Conservation (phyloP, 2,888 invertebrate species). For the Rhingia rostrata region DNA sequence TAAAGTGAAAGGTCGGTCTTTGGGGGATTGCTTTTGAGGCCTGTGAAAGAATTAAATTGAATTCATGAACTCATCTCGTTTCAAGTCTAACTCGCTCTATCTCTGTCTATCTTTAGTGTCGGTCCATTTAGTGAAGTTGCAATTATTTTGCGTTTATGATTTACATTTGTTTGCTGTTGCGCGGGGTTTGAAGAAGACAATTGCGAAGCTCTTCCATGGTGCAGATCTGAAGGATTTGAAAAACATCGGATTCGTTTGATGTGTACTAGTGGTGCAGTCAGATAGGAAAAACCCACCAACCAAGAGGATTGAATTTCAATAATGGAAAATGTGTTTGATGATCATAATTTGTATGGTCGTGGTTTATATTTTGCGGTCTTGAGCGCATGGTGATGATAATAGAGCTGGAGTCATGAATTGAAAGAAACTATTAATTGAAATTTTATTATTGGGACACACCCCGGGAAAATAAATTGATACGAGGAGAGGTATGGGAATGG, state of each 20-base stretch:
- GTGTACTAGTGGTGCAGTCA: slow-evolving; percentile 11
- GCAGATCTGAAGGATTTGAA: slow-evolving; percentile 1
- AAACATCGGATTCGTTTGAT: slow-evolving; percentile 39
- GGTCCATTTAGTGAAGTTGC: slow-evolving; percentile 53
- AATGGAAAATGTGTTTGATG: slow-evolving; percentile 54
- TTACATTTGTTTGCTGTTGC: slow-evolving; percentile 32
- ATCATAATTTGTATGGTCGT: slow-evolving; percentile 48
- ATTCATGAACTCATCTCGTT: slow-evolving; percentile 60
- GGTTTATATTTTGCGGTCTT: slow-evolving; percentile 43
- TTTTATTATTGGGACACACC: slow-evolving; percentile 53
- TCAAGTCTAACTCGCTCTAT: neutral
- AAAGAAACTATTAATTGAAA: slow-evolving; percentile 56
- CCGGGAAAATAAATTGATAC: slow-evolving; percentile 29
- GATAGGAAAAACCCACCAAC: slow-evolving; percentile 10
- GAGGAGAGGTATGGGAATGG: neutral
- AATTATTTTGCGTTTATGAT: slow-evolving; percentile 60
- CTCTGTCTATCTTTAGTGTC: slow-evolving; percentile 8
- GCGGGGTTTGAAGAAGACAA: slow-evolving; percentile 38
- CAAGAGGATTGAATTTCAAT: slow-evolving; percentile 42
- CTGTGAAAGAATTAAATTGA: slow-evolving; percentile 44
- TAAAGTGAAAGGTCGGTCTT: slow-evolving; percentile 64
- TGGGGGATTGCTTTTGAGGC: slow-evolving; percentile 47
- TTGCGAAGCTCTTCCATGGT: slow-evolving; percentile 4
- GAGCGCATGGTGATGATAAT: slow-evolving; percentile 36
- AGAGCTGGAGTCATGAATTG: slow-evolving; percentile 12